Percentiles rank a stretch among this genome's conserved stretches.
Conservation (phyloP, 2,888 invertebrate species). For the Entomobrya proxima region DNA sequence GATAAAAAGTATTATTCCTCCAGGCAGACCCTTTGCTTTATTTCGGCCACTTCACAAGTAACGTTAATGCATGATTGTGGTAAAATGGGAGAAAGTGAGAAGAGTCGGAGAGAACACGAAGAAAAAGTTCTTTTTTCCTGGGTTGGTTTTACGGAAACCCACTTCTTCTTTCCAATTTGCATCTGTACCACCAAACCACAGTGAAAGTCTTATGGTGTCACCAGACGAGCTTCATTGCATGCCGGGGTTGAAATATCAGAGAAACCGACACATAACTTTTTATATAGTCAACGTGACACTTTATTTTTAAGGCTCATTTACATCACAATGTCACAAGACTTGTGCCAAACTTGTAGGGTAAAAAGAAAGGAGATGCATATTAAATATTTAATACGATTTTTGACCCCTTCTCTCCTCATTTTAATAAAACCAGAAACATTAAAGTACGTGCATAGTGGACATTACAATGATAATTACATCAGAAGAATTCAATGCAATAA, state of each 20-base stretch:
- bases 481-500: too few relatives aligned
- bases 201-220: not conserved
- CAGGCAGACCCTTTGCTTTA: not conserved
- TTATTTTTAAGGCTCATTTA: slow-evolving; percentile 44
- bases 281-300: not conserved
- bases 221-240: not conserved
- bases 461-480: too few relatives aligned
- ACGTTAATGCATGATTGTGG: not conserved
- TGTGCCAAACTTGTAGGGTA: slow-evolving; percentile 9
- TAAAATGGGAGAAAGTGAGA: not conserved
- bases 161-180: slow-evolving; percentile 40
- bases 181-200: not conserved
- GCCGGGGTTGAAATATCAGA: not conserved
- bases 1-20: not conserved
- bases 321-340: slow-evolving; percentile 11
- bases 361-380: not conserved
- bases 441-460: too few relatives aligned
- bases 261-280: too few relatives aligned
- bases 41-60: not conserved
- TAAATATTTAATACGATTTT: slow-evolving; percentile 14
- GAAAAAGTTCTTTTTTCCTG: slow-evolving; percentile 1
- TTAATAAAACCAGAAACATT: not conserved
- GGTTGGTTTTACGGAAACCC: not conserved
- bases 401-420: not conserved
- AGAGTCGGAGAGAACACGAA: not conserved